Conservation (phyloP, 1,140 invertebrate genomes). For the Lutraria rhynchaena region DNA sequence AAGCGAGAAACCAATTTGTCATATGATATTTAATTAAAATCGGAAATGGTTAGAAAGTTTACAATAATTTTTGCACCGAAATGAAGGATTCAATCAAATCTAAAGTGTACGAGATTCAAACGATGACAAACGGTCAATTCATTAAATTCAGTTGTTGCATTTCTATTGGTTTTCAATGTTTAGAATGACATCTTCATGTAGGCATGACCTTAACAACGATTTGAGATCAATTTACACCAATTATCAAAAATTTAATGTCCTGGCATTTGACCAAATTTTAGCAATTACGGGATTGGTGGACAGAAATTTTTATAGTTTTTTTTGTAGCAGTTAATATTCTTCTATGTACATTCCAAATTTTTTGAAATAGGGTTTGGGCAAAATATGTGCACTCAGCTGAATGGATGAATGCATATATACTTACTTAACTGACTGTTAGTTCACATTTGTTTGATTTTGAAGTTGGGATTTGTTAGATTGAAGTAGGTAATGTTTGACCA, state of each 20-base stretch:
- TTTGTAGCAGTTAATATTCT: slow-evolving; percentile 19
- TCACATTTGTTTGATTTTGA: too few species aligned
- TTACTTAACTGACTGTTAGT: background rate
- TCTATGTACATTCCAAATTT: slow-evolving; percentile 16
- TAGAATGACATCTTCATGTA: slow-evolving; percentile 31
- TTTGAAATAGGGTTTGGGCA: background rate
- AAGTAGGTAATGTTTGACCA: slow-evolving; percentile 1
- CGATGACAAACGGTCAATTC: slow-evolving; percentile 10
- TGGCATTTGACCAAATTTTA: slow-evolving; percentile 51
- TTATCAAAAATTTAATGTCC: slow-evolving; percentile 47
- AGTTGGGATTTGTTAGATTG: too few species aligned
- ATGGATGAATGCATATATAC: slow-evolving; percentile 1
- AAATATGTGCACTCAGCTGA: background rate
- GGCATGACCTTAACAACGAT: slow-evolving; percentile 34
- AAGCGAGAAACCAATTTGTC: too few species aligned
- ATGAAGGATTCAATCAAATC: too few species aligned
- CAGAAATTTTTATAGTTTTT: slow-evolving; percentile 22
- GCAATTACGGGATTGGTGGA: slow-evolving; percentile 24
- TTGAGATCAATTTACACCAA: slow-evolving; percentile 52
- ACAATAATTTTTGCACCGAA: too few species aligned
- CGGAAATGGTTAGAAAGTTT: too few species aligned
- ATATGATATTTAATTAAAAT: too few species aligned
- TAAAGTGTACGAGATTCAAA: too few species aligned
- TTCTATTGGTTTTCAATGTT: slow-evolving; percentile 4
- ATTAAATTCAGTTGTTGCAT: slow-evolving; percentile 12